phyloP scores from a whole-genome alignment of 2,888 invertebrate genomes.

The Tetanocera ferruginea region DNA sequence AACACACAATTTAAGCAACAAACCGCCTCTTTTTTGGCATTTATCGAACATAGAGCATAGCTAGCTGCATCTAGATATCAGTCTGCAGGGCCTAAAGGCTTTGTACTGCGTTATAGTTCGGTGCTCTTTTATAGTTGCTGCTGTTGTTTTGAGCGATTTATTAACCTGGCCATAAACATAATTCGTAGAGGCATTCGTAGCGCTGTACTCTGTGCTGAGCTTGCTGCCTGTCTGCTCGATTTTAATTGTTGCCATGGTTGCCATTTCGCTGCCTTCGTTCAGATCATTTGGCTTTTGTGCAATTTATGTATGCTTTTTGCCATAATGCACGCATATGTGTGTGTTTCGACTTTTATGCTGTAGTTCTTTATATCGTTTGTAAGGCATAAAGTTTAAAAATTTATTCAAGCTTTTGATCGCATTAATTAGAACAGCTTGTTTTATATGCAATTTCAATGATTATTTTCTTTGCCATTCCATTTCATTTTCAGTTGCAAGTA shows the following conservation, averaged over 20 bases:
- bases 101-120: neutral
- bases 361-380: neutral
- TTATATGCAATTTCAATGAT: too few species aligned
- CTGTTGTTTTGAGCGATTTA: slow-evolving; percentile 27
- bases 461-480: too few species aligned
- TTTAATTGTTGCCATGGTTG: neutral
- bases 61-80: neutral
- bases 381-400: too few species aligned
- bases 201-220: neutral
- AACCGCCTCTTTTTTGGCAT: slow-evolving; percentile 10
- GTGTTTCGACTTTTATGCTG: neutral
- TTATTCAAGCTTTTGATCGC: neutral
- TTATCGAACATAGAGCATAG: neutral
- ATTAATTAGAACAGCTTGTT: neutral
- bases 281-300: neutral
- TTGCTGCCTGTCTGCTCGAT: neutral
- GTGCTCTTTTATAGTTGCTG: neutral
- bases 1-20: slow-evolving; percentile 25
- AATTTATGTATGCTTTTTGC: neutral
- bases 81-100: neutral
- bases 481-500: too few species aligned
- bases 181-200: neutral
- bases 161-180: slow-evolving; percentile 21
- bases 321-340: too few species aligned
- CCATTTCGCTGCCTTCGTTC: neutral